Conservation (phyloP, 1,140 invertebrate genomes). For the Leptinotarsa texana region DNA sequence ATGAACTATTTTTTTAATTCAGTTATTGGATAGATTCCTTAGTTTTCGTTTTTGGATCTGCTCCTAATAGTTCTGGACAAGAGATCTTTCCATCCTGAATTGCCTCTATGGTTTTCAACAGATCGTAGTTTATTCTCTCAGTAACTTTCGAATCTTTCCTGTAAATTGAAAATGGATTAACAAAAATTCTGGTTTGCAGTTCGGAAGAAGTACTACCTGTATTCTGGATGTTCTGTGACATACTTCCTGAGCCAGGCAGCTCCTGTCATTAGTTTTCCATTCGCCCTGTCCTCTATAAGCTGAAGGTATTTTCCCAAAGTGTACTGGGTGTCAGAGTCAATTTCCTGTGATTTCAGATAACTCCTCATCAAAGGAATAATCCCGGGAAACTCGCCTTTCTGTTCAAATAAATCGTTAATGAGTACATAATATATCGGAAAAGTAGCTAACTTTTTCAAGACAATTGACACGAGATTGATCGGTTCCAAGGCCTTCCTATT, state of each 20-base stretch:
- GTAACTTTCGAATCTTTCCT: constrained; percentile 87
- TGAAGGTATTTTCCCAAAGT: constrained; percentile 96
- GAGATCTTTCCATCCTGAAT: constrained; percentile 75
- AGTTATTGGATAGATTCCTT: not conserved
- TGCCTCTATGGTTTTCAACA: constrained; percentile 75
- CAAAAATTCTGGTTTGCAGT: not conserved
- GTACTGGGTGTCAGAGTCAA: constrained; percentile 95
- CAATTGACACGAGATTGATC: too few relatives aligned
- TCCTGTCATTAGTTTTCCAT: constrained; percentile 83
- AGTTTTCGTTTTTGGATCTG: not conserved
- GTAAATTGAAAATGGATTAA: constrained; percentile 35
- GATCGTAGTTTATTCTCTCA: constrained; percentile 91
- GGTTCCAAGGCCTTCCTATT: too few relatives aligned
- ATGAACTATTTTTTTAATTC: too few relatives aligned
- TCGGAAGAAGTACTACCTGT: constrained; percentile 63
- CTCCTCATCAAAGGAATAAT: constrained; percentile 91
- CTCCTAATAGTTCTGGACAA: constrained; percentile 68
- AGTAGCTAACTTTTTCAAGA: too few relatives aligned
- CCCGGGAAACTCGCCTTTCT: constrained; percentile 90
- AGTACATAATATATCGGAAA: too few relatives aligned
- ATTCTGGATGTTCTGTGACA: constrained; percentile 85
- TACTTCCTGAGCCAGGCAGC: constrained; percentile 92
- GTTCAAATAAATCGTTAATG: not conserved
- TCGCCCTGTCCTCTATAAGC: constrained; percentile 87
- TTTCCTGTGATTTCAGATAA: constrained; percentile 90